These are phyloP conservation scores for Mystacides longicornis DNA, from an alignment of 2,888 invertebrate species.

Conservation along the genomic window DNA sequence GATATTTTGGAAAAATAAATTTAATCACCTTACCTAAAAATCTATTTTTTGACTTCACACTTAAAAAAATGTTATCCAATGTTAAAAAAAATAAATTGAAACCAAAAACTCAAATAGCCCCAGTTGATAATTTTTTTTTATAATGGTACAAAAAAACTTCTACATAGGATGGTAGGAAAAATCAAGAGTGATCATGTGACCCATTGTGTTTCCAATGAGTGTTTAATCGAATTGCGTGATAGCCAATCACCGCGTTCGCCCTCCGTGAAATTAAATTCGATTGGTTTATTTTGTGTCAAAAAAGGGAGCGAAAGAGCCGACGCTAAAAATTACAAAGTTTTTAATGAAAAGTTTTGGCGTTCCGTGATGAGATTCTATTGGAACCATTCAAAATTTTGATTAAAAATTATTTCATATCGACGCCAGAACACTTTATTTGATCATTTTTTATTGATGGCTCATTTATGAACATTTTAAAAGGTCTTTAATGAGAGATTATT, in stretches of 20 bases:
- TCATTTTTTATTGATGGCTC: too few relatives aligned
- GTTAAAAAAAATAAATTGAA: too few relatives aligned
- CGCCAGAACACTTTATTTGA: too few relatives aligned
- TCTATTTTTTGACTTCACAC: too few relatives aligned
- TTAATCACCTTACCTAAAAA: too few relatives aligned
- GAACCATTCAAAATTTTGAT: neutral
- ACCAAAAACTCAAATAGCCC: too few relatives aligned
- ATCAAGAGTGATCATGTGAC: neutral
- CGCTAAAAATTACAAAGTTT: neutral
- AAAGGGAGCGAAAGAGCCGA: neutral
- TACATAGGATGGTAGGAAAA: neutral
- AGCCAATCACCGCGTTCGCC: neutral
- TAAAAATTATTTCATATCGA: neutral
- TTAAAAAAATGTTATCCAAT: too few relatives aligned
- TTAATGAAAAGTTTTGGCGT: neutral
- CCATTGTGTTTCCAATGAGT: neutral
- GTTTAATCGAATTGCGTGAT: neutral
- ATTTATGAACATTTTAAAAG: too few relatives aligned
- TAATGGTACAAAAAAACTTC: too few relatives aligned
- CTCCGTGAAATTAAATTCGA: constrained; percentile 1
- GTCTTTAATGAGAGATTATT: too few relatives aligned
- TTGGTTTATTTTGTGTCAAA: neutral
- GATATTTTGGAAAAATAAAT: too few relatives aligned
- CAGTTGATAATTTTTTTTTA: too few relatives aligned
- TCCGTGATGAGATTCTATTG: neutral